Conservation (phyloP, 92 coral and sea anemone species). For the Epizoanthus scotinus region DNA sequence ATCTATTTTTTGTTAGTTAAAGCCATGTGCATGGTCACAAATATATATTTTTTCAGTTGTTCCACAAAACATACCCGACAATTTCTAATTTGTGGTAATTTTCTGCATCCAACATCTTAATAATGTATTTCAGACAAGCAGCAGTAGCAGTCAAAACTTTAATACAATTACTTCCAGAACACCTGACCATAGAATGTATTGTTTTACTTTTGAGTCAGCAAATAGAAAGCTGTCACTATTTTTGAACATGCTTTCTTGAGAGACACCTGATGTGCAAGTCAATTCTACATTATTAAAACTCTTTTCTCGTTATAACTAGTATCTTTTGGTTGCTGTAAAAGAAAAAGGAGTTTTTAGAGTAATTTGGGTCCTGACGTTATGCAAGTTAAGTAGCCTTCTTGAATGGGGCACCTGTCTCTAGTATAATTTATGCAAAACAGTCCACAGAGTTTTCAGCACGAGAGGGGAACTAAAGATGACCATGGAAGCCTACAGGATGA, state of each 20-base stretch:
- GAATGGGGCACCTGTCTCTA: conserved; percentile 19
- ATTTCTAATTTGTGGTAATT: not conserved
- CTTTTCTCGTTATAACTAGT: too few species aligned
- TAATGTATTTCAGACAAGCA: too few species aligned
- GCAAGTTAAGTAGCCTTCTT: conserved; percentile 24
- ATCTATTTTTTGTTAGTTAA: conserved; percentile 20
- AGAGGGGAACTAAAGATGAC: conserved; percentile 5
- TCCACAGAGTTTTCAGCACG: not conserved
- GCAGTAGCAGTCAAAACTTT: too few species aligned
- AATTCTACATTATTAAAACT: too few species aligned
- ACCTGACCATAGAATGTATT: too few species aligned
- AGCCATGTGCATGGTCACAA: not conserved
- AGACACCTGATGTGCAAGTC: too few species aligned
- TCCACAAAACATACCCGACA: not conserved
- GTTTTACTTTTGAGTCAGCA: too few species aligned
- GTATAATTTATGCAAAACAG: conserved; percentile 69
- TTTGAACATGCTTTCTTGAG: too few species aligned
- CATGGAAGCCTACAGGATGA: conserved; percentile 9
- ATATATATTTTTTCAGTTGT: not conserved
- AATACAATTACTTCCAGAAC: too few species aligned
- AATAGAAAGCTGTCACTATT: too few species aligned
- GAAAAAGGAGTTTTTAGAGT: not conserved
- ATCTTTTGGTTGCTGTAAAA: not conserved
- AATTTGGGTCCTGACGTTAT: not conserved
- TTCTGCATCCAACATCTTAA: not conserved